These are phyloP conservation scores for Kryptolebias ocellatus DNA, from an alignment of 2,797 vertebrate genomes.

Conservation along the genomic window DNA sequence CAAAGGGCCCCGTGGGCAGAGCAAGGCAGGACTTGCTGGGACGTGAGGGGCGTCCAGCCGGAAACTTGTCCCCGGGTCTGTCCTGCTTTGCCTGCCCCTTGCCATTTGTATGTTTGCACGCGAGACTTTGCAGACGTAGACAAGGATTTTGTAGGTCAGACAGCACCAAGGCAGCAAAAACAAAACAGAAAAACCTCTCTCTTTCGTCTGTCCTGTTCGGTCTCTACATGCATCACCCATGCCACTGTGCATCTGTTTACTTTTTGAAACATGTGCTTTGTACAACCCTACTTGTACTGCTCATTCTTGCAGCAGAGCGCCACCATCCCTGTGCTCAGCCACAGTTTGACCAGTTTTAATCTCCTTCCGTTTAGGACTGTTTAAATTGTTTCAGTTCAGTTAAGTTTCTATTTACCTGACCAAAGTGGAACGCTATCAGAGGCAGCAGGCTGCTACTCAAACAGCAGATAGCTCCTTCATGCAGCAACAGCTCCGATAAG, in stretches of 20 bases:
- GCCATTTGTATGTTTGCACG: constrained; percentile 61
- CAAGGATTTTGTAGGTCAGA: constrained; percentile 65
- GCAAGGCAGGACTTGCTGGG: constrained; percentile 48
- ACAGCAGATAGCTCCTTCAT: constrained; percentile 74
- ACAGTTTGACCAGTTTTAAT: constrained; percentile 78
- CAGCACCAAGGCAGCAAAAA: constrained; percentile 62
- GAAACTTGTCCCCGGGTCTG: constrained; percentile 72
- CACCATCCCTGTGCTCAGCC: constrained; percentile 56
- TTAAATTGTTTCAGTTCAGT: constrained; percentile 82
- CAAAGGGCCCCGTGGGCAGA: constrained; percentile 62
- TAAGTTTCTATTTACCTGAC: constrained; percentile 79
- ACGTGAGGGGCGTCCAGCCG: constrained; percentile 52
- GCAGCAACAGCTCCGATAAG: constrained; percentile 73
- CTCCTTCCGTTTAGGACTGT: constrained; percentile 78
- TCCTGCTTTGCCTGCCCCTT: constrained; percentile 64
- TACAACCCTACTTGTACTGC: constrained; percentile 17
- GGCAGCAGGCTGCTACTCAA: constrained; percentile 74
- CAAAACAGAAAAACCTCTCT: constrained; percentile 50
- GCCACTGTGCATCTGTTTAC: constrained; percentile 43
- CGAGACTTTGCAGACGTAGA: constrained; percentile 40
- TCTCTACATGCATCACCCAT: constrained; percentile 11
- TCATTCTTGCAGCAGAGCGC: constrained; percentile 37
- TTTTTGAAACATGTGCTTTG: constrained; percentile 31
- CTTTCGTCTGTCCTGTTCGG: constrained; percentile 32
- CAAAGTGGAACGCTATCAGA: constrained; percentile 75